A percentile compares a stretch with the other conserved stretches of the same genome.
Evolutionary conservation across 2,113 vertebrate genomes (phyloP).

Genomic region (Cyprinodon tularosa): DNA sequence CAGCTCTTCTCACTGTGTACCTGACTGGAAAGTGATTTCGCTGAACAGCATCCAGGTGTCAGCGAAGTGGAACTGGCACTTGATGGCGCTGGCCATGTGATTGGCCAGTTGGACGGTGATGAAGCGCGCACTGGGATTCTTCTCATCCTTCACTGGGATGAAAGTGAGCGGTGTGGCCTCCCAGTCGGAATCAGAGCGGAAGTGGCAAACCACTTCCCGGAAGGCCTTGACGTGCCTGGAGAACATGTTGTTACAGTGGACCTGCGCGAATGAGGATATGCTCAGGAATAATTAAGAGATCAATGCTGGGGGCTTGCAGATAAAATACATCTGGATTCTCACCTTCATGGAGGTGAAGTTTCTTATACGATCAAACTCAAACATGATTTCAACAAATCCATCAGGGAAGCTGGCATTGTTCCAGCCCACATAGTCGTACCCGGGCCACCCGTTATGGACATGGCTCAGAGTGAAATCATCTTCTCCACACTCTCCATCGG

Average conservation of each 20-base stretch:
- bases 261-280: constrained; percentile 72
- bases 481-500: constrained; percentile 91
- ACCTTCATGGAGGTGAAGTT: constrained; percentile 99
- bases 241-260: constrained; percentile 99
- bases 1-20: constrained; percentile 66
- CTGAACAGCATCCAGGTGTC: constrained; percentile 99
- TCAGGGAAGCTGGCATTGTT: constrained; percentile 87
- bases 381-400: constrained; percentile 93
- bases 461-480: constrained; percentile 93
- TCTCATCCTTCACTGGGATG: constrained; percentile 86
- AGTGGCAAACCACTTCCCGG: constrained; percentile 91
- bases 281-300: not conserved
- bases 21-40: constrained; percentile 98
- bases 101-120: constrained; percentile 92
- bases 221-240: constrained; percentile 90
- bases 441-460: constrained; percentile 92
- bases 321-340: not conserved
- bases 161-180: constrained; percentile 84
- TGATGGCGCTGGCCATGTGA: constrained; percentile 96
- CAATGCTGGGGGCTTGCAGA: not conserved
- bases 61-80: constrained; percentile 95
- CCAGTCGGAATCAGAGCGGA: constrained; percentile 92
- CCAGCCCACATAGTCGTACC: constrained; percentile 98
- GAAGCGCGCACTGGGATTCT: constrained; percentile 91
- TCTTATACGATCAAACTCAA: constrained; percentile 93